Conservation (phyloP, 2,888 invertebrate species). For the Cecidostiba fungosa region DNA sequence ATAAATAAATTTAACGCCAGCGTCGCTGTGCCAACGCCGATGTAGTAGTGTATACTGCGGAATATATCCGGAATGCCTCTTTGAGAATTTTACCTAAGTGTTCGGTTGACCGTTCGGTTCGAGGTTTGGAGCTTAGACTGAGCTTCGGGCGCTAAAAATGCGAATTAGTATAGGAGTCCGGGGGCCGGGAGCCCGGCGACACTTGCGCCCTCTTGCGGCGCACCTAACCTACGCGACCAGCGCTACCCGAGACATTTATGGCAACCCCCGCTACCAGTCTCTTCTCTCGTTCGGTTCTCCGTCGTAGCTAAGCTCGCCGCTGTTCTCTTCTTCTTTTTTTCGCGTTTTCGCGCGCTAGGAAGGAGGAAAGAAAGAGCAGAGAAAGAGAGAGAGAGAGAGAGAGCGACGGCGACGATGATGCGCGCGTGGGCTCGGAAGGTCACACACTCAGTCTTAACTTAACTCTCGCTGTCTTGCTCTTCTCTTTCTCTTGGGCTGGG, state of each 20-base stretch:
- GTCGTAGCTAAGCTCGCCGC: not conserved
- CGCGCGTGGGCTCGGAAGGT: constrained; percentile 47
- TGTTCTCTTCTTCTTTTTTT: constrained; percentile 1
- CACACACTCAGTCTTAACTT: constrained; percentile 42
- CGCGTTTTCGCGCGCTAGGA: not conserved
- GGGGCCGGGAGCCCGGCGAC: constrained; percentile 49
- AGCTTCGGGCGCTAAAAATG: constrained; percentile 77
- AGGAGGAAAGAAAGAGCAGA: not conserved
- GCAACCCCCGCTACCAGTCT: constrained; percentile 75
- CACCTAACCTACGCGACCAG: constrained; percentile 26
- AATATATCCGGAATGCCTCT: not conserved
- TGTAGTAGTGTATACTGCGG: not conserved
- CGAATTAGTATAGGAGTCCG: constrained; percentile 76
- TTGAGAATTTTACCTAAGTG: constrained; percentile 76
- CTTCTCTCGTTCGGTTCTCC: not conserved
- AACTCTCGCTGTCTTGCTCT: constrained; percentile 29
- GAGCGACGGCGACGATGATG: constrained; percentile 14
- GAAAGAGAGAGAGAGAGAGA: not conserved
- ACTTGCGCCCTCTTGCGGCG: constrained; percentile 33
- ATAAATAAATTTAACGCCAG: constrained; percentile 25
- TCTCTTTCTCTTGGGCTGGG: not conserved
- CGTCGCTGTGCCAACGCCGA: not conserved
- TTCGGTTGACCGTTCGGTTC: constrained; percentile 80
- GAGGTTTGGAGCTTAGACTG: constrained; percentile 80
- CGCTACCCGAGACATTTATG: constrained; percentile 78